Evolutionary conservation across 2,113 vertebrate genomes (phyloP).

Genomic region (Diadophis punctatus): DNA sequence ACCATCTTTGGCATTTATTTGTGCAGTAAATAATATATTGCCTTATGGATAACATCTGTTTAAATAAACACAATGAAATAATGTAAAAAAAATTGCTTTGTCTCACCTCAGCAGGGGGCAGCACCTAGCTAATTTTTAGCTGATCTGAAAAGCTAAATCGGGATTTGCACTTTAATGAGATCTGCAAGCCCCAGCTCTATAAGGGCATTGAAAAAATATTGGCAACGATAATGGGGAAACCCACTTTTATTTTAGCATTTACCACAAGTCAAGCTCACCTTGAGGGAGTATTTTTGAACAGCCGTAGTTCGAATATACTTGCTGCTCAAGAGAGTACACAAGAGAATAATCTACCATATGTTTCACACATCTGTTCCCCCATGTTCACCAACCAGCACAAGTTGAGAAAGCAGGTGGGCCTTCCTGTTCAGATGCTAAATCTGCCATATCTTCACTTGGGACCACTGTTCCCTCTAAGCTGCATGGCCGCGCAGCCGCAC

Average conservation of each 20-base stretch:
- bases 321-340: not conserved
- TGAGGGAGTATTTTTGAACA: not conserved
- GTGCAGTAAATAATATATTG: not conserved
- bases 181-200: not conserved
- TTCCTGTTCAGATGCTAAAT: not conserved
- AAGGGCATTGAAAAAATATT: not conserved
- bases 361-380: not conserved
- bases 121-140: not conserved
- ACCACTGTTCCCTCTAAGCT: too few relatives aligned
- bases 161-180: not conserved
- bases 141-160: not conserved
- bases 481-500: too few relatives aligned
- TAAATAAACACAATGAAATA: not conserved
- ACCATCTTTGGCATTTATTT: not conserved
- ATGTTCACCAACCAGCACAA: not conserved
- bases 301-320: not conserved
- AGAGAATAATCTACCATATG: not conserved
- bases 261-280: not conserved
- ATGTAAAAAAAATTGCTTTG: not conserved
- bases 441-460: not conserved
- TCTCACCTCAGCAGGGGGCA: not conserved
- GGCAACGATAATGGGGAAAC: not conserved
- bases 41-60: not conserved
- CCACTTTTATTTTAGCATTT: not conserved
- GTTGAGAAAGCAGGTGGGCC: not conserved